Evolutionary conservation across 2,888 invertebrate species (phyloP).

Genomic region (Eupithecia subumbrata): DNA sequence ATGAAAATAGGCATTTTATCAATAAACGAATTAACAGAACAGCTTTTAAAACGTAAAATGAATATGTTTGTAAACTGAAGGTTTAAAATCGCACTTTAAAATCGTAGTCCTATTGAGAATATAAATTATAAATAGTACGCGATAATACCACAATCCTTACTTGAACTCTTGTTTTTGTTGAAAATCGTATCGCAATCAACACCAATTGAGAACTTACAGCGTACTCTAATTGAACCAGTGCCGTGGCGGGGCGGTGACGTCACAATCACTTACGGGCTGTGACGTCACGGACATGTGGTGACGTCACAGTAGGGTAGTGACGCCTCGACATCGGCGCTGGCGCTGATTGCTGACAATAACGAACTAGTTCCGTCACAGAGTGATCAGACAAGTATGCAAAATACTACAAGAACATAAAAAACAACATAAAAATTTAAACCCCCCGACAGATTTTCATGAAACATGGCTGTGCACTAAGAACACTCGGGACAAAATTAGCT

Average conservation of each 20-base stretch:
- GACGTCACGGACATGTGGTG: constrained; percentile 1
- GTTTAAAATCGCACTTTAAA: not conserved
- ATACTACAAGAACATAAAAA: too few species aligned
- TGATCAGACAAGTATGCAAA: not conserved
- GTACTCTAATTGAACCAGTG: not conserved
- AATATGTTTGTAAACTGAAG: too few species aligned
- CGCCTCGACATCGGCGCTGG: not conserved
- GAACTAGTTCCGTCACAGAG: not conserved
- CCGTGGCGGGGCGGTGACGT: not conserved
- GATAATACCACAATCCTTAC: not conserved
- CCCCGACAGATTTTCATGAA: too few species aligned
- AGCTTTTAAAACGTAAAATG: too few species aligned
- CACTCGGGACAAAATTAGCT: too few species aligned
- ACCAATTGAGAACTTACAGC: not conserved
- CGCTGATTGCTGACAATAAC: constrained; percentile 9
- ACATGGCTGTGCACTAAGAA: too few species aligned
- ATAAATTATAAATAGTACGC: not conserved
- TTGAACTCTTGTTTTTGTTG: not conserved
- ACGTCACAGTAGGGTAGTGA: not conserved
- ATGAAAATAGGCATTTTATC: too few species aligned
- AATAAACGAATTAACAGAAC: too few species aligned
- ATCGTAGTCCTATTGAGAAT: not conserved
- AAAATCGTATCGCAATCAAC: not conserved
- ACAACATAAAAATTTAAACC: too few species aligned
- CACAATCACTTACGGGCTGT: not conserved